Evolutionary conservation across 1,140 invertebrate species (phyloP).

Genomic region (Diplogasteroides magnus): DNA sequence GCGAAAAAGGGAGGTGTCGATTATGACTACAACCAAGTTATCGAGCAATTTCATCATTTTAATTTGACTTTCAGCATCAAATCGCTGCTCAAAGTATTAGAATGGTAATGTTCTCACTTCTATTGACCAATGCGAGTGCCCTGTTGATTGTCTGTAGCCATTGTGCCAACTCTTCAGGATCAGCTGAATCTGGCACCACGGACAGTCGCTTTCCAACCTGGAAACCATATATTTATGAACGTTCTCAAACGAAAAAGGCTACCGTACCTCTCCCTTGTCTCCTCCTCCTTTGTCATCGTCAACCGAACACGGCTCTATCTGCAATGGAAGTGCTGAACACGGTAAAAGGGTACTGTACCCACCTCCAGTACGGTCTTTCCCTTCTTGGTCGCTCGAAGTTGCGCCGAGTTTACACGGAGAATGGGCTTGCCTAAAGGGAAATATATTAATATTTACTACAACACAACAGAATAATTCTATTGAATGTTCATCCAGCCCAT

Average conservation of each 20-base stretch:
- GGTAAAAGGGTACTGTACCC: background rate
- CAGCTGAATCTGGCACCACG: slow-evolving; percentile 1
- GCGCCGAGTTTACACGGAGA: slow-evolving; percentile 11
- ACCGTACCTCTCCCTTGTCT: background rate
- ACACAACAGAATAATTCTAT: background rate
- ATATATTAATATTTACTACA: background rate
- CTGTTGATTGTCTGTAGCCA: slow-evolving; percentile 13
- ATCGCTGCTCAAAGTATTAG: too few species aligned
- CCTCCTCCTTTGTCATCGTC: slow-evolving; percentile 8
- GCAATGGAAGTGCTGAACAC: background rate
- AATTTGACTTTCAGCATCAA: background rate
- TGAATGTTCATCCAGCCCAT: slow-evolving; percentile 2
- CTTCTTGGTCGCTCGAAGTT: slow-evolving; percentile 27
- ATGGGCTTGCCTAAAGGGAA: background rate
- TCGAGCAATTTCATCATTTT: background rate
- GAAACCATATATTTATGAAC: too few species aligned
- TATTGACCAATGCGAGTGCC: slow-evolving; percentile 17
- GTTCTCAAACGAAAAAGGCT: too few species aligned
- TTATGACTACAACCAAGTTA: background rate
- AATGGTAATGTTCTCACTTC: too few species aligned
- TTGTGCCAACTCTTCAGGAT: slow-evolving; percentile 6
- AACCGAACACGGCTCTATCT: slow-evolving; percentile 1
- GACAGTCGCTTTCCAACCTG: background rate
- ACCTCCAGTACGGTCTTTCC: slow-evolving; percentile 31
- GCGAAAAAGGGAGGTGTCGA: background rate